Evolutionary conservation across 2,113 vertebrate genomes (phyloP), one percentile per base, ranked within the genome.

Genomic region (Lates calcarifer): DNA sequence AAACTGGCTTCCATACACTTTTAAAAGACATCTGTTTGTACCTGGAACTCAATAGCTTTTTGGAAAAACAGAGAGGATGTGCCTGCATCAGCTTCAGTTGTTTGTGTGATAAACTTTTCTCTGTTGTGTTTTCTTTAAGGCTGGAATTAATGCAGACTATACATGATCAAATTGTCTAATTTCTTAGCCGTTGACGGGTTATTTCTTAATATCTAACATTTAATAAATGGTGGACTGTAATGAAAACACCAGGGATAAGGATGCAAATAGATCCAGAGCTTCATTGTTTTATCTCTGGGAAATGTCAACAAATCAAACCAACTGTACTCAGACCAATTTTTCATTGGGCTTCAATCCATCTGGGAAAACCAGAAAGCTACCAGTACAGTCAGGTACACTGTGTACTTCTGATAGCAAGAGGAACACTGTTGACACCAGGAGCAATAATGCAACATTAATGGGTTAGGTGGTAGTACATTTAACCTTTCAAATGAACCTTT

Each of bases 401-500:
- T 71, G 47, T 43, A 18, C 22, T 37, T 49, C 37, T 14, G 13
- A 12, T 37, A 55, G 12, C 41, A 29, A 70, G 35, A 61, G 18
- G 17, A 45, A 58, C 51, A 49, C 14, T 20, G 35, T 31, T 60
- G 53, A 26, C 41, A 13, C 8, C 12, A 1, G 22, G 28, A 78
- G 17, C 28, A 62, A 45, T 14, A 28, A 58, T 53, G 35, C 13
- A 72, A 17, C 26, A 0, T 12, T 26, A 22, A 37, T 5, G 17
- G 56, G 76, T 85, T 73, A 70, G 15, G 20, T n/a, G 68, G 33
- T 41, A 9, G 15, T 51, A 31, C 77, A 56, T 82, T 66, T 22
- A 51, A 55, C 51, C 61, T 47, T 15, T 51, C 9, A 47, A 11
- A 49, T 31, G 26, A 17, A 22, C 17, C 41, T 45, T 57, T 74